A percentile compares a stretch with the other conserved stretches of the same genome.
phyloP scores from a whole-genome alignment of 2,888 invertebrate genomes.

The Ephialtes manifestator region DNA sequence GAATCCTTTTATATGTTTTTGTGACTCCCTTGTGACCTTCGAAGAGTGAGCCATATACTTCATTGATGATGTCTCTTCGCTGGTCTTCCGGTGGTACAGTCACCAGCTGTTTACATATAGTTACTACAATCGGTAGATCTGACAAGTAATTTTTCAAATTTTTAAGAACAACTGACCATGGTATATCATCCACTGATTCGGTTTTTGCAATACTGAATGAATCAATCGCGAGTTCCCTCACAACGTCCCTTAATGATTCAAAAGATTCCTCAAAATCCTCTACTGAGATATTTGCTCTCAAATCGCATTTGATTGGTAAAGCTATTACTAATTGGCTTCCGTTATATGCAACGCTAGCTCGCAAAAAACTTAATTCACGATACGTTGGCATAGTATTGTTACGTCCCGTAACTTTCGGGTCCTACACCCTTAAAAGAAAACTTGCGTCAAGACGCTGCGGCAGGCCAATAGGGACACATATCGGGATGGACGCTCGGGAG shows the following conservation, averaged over 20 bases:
- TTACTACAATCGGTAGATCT: not conserved
- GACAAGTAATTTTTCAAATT: not conserved
- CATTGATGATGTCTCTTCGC: slow-evolving; percentile 28
- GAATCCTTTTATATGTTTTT: slow-evolving; percentile 53
- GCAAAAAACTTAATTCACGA: not conserved
- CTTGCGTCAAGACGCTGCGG: no score
- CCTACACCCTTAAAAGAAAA: no score
- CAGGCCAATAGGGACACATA: no score
- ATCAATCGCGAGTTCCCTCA: not conserved
- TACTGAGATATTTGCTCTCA: not conserved
- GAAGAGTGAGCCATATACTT: slow-evolving; percentile 21
- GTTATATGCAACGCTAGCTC: not conserved
- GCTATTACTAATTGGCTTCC: not conserved
- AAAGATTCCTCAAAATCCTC: not conserved
- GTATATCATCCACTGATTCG: not conserved
- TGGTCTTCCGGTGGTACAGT: slow-evolving; percentile 4
- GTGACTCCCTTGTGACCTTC: slow-evolving; percentile 50
- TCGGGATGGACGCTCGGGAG: no score
- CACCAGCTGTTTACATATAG: not conserved
- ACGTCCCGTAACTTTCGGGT: no score
- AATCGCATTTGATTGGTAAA: not conserved
- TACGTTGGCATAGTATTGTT: not conserved
- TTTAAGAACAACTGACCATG: slow-evolving; percentile 1
- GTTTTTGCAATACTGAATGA: slow-evolving; percentile 6
- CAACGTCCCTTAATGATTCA: not conserved